These are phyloP conservation scores for Crotalus horridus DNA, from an alignment of 2,113 vertebrate species.

Conservation along the genomic window DNA sequence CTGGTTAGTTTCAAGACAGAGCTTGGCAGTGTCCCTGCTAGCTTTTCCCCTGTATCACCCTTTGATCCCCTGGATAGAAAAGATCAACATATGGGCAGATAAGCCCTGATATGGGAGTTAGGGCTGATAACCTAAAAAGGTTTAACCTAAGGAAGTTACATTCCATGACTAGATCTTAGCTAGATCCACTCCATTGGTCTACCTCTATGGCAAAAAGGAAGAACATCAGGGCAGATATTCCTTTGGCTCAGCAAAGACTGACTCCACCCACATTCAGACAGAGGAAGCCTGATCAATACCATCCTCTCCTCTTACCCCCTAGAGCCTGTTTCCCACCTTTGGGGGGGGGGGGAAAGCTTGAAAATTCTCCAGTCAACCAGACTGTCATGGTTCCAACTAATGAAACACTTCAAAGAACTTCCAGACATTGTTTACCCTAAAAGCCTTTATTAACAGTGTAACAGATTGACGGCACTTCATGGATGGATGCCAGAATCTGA, in stretches of 20 bases:
- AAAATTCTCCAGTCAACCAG: neutral
- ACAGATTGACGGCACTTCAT: no score
- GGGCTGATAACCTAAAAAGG: neutral
- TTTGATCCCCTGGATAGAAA: neutral
- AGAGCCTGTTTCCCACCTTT: neutral
- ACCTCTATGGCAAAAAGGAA: no score
- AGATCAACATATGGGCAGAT: neutral
- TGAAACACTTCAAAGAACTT: no score
- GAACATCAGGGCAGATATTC: no score
- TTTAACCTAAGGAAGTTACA: neutral
- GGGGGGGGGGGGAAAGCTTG: neutral
- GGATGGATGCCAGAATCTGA: no score
- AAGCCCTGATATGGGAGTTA: neutral
- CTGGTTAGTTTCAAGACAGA: neutral
- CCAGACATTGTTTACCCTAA: no score
- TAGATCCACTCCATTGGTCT: no score
- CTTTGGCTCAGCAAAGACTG: no score
- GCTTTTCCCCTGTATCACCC: neutral
- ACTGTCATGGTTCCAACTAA: no score
- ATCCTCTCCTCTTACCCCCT: neutral
- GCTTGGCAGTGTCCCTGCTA: neutral
- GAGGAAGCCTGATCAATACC: neutral
- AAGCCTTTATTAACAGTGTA: no score
- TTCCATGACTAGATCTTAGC: neutral
- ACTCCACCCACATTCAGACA: neutral